Evolutionary conservation across 2,113 vertebrate species (phyloP).

Genomic region (Mormyrus iriodes): DNA sequence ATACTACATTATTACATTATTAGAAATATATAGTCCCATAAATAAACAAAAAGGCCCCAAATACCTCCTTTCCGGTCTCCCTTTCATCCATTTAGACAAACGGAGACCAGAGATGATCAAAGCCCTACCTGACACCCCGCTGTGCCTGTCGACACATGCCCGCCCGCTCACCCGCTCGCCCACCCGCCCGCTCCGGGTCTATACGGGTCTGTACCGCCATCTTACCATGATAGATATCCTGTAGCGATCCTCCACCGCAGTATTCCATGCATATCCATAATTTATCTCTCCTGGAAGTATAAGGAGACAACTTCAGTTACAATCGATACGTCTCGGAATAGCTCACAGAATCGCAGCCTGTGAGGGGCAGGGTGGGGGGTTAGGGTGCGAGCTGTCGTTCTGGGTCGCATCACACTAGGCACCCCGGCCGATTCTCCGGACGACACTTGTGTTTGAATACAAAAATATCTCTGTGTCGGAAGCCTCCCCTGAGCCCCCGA

Average conservation of each 20-base stretch:
- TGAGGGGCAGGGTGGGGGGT: not conserved
- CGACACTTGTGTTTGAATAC: not conserved
- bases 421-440: not conserved
- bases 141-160: not conserved
- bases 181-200: too few species aligned
- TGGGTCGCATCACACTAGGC: not conserved
- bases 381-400: not conserved
- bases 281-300: constrained; percentile 81
- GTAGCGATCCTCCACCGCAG: constrained; percentile 94
- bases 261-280: constrained; percentile 99
- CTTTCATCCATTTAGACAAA: not conserved
- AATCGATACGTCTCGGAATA: constrained; percentile 11
- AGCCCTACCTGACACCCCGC: not conserved
- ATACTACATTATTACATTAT: not conserved
- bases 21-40: not conserved
- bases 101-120: not conserved
- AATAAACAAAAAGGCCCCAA: not conserved
- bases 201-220: not conserved
- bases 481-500: not conserved
- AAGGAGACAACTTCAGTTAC: constrained; percentile 2
- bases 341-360: not conserved
- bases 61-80: not conserved
- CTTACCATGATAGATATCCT: constrained; percentile 94
- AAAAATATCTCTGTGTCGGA: not conserved
- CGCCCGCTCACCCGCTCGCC: not conserved